phyloP scores from a whole-genome alignment of 2,797 vertebrate genomes.

The Natrix natrix region DNA sequence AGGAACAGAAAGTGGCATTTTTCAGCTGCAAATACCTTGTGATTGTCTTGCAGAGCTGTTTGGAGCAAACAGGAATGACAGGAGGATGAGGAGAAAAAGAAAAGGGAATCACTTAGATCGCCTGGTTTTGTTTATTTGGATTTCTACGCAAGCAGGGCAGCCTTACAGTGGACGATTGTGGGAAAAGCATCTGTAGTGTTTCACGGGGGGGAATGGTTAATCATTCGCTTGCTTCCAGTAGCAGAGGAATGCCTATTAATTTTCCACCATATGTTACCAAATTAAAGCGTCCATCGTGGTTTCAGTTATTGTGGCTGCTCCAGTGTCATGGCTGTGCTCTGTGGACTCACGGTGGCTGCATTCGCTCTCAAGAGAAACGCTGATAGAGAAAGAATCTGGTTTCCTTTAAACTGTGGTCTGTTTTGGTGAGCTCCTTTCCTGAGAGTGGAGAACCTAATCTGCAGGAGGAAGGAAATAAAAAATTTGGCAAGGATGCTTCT shows the following conservation, averaged over 20 bases:
- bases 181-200: slow-evolving; percentile 1
- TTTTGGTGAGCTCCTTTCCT: not conserved
- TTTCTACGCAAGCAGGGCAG: not conserved
- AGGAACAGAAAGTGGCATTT: not conserved
- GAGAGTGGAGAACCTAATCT: slow-evolving; percentile 13
- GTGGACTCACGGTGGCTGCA: not conserved
- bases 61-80: not conserved
- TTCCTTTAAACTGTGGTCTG: not conserved
- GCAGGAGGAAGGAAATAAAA: not conserved
- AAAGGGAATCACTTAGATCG: not conserved
- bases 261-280: slow-evolving; percentile 52
- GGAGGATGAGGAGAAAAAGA: not conserved
- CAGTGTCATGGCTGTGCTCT: not conserved
- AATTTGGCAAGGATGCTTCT: not conserved
- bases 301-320: slow-evolving; percentile 37
- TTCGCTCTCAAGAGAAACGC: not conserved
- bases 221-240: slow-evolving; percentile 30
- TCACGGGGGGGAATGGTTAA: slow-evolving; percentile 36
- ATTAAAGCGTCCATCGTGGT: slow-evolving; percentile 37
- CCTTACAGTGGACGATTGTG: not conserved
- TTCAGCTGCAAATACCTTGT: not conserved
- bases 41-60: not conserved
- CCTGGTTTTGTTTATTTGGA: not conserved
- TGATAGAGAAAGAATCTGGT: slow-evolving; percentile 25
- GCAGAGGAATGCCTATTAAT: slow-evolving; percentile 44